These are phyloP conservation scores for Chinchilla lanigera DNA, from an alignment of 2,113 vertebrate species.

Conservation along the genomic window DNA sequence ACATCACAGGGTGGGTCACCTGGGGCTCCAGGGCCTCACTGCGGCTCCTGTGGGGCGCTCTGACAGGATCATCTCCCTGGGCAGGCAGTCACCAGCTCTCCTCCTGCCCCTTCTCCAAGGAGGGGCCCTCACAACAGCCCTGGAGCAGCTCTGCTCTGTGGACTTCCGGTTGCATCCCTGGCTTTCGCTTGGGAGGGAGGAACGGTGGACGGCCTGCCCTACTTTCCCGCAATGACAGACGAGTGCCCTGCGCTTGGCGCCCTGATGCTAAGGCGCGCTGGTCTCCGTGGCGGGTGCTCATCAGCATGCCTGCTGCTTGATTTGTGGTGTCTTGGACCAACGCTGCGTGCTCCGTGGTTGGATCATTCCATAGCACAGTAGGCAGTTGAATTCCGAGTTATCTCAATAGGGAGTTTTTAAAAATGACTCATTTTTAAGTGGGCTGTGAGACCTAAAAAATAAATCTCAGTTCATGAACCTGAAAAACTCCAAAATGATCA, in stretches of 20 bases:
- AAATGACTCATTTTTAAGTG: neutral
- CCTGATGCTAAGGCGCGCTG: neutral
- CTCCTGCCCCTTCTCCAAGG: fast-evolving
- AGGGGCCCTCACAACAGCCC: neutral
- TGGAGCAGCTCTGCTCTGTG: too few relatives aligned
- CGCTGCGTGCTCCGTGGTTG: neutral
- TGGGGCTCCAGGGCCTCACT: neutral
- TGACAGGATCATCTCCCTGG: fast-evolving
- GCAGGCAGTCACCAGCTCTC: too few relatives aligned
- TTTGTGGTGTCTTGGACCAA: neutral
- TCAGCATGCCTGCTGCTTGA: neutral
- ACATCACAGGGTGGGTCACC: neutral
- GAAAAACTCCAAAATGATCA: neutral
- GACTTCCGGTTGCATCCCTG: neutral
- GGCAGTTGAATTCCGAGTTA: neutral
- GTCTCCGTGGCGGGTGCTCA: neutral
- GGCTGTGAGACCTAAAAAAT: neutral
- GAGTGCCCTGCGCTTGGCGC: fast-evolving
- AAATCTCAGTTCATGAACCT: neutral
- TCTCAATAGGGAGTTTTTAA: neutral
- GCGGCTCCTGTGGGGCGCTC: neutral
- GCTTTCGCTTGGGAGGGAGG: neutral
- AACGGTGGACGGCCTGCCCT: neutral
- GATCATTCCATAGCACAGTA: neutral
- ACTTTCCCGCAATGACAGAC: neutral